phyloP scores from a whole-genome alignment of 2,113 vertebrate genomes.

The Pionites leucogaster region DNA sequence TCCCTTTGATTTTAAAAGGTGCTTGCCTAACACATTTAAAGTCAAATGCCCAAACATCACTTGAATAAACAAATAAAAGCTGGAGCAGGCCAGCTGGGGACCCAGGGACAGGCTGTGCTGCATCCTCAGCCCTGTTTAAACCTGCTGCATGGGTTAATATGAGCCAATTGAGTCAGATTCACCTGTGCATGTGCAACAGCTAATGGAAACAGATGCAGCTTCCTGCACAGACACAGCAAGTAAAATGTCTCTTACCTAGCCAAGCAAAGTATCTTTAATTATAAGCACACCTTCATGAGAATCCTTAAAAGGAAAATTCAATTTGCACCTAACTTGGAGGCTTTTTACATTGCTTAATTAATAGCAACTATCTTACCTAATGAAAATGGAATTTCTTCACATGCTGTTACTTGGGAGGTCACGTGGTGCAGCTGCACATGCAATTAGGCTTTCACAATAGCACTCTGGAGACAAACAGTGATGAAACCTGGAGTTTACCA shows the following conservation, averaged over 20 bases:
- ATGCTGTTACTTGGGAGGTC: background rate
- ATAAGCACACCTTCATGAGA: background rate
- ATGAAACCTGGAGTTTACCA: background rate
- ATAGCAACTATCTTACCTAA: background rate
- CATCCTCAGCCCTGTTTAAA: background rate
- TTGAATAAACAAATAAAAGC: background rate
- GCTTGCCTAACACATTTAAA: background rate
- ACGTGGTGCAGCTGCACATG: background rate
- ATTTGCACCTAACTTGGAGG: background rate
- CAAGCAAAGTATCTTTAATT: background rate
- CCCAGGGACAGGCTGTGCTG: background rate
- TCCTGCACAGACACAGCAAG: background rate
- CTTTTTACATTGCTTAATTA: constrained; percentile 31
- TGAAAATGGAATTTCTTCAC: background rate
- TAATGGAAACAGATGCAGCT: background rate
- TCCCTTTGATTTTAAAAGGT: background rate
- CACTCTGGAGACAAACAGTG: background rate
- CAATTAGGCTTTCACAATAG: background rate
- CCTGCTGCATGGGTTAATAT: background rate
- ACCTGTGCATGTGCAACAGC: background rate
- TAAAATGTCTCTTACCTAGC: background rate
- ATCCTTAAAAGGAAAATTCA: constrained; percentile 4
- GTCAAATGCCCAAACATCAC: background rate
- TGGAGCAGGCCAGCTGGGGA: background rate
- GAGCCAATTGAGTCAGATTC: background rate